Base-by-base conservation (phyloP, 2,797 vertebrate genomes). In the Lerista edwardsae region DNA sequence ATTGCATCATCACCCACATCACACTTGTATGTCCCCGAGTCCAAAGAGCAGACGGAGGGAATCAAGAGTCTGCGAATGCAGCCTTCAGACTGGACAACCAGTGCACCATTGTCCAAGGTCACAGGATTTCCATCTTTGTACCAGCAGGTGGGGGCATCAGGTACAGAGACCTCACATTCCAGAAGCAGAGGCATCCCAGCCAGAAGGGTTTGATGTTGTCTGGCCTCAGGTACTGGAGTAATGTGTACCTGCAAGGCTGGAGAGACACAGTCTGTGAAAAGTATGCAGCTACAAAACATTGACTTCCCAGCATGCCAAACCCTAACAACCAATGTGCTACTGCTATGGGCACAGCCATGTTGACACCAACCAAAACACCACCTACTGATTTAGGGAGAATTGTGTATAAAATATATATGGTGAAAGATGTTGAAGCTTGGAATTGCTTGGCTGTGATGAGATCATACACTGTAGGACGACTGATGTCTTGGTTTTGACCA, bases 71-170 rank as follows among this genome's bases (percentile, higher is more conserved):
- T 94, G 85, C 94, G 96, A 0, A n/a, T 82, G 39, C 89, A 93
- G 36, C 93, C 96, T 4, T 97, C 96, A 0, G 94, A 92, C 90
- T 95, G 82, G 47, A 97, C 86, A 68, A 91, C 84, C 67, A 97
- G 76, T 29, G 92, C 92, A 61, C 93, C 84, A 0, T 92, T 93
- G 75, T 23, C 88, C 3, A 93, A 81, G 65, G 96, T 94, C 27
- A 98, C 89, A 15, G 97, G 96, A 64, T 94, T 80, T 0, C 97
- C 96, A 0, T 98, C 97, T 92, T 97, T 98, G 92, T 97, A 97
- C 97, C 98, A 98, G 87, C 91, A 94, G 71, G 96, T 95, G 0
- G 84, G 80, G 23, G 95, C 96, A 2, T 97, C 96, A 39, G 92
- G 86, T 51, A 93, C 94, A 0, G 97, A 97, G 55, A 98, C 92